A percentile compares a stretch with the other conserved stretches of the same genome.
Conservation (phyloP, 1,140 invertebrate genomes). For the Plectrocnemia conspersa region DNA sequence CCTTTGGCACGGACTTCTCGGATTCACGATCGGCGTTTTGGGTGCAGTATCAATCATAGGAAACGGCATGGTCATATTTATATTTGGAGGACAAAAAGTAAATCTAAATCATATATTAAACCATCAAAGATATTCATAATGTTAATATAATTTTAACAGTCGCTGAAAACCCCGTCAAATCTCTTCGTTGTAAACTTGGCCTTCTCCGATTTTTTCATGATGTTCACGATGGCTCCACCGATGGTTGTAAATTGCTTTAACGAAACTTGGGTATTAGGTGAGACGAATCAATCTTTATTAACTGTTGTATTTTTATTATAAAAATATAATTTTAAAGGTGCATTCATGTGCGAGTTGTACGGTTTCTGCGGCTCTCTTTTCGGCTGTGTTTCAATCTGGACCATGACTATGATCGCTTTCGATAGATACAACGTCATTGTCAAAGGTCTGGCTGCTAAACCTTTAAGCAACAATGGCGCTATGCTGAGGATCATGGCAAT, state of each 20-base stretch:
- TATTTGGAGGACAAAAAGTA: conserved; percentile 61
- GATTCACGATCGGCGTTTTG: conserved; percentile 57
- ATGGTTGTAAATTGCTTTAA: conserved; percentile 84
- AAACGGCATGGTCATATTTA: conserved; percentile 82
- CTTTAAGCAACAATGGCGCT: conserved; percentile 64
- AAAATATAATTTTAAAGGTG: conserved; percentile 46
- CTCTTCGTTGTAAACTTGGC: conserved; percentile 80
- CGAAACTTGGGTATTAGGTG: conserved; percentile 80
- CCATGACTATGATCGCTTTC: conserved; percentile 78
- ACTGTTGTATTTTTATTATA: conserved; percentile 14
- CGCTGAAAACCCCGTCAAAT: conserved; percentile 77
- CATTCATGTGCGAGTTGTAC: conserved; percentile 78
- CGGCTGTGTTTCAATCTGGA: conserved; percentile 79
- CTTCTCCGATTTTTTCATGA: conserved; percentile 85
- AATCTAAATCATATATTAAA: conserved; percentile 4
- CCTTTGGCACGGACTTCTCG: conserved; percentile 61
- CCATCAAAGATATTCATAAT: neutral
- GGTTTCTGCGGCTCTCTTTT: conserved; percentile 74
- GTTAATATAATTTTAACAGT: conserved; percentile 44
- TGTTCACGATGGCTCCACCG: conserved; percentile 74
- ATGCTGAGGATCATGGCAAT: conserved; percentile 63
- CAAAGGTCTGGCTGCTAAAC: conserved; percentile 63
- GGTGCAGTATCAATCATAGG: conserved; percentile 67
- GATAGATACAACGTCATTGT: conserved; percentile 87
- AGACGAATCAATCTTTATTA: conserved; percentile 21